These are phyloP conservation scores for Rhodeus uyekii DNA, from an alignment of 2,797 vertebrate genomes.

Conservation along the genomic window DNA sequence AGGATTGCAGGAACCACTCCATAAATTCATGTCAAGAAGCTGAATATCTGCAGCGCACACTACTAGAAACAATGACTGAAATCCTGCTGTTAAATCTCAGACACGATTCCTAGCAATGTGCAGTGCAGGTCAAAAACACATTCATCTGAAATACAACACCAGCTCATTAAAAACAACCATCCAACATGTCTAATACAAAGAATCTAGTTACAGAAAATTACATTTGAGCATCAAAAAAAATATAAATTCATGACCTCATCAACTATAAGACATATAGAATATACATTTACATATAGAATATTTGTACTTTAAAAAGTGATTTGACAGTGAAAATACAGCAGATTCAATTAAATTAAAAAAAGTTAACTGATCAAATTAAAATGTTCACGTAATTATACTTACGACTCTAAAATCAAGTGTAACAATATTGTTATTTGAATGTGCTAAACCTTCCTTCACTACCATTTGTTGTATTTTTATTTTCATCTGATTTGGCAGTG, in stretches of 20 bases:
- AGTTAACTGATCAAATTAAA: background rate
- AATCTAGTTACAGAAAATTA: background rate
- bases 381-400: no score
- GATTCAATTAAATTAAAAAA: background rate
- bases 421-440: no score
- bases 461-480: background rate
- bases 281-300: no score
- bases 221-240: background rate
- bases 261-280: no score
- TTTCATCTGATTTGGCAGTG: background rate
- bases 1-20: background rate
- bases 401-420: no score
- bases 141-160: no score
- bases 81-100: conserved; percentile 73
- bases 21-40: background rate
- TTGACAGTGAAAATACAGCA: background rate
- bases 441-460: background rate
- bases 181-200: no score
- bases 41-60: conserved; percentile 72
- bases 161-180: no score
- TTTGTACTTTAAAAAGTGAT: background rate
- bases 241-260: no score
- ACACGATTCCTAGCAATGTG: conserved; percentile 80
- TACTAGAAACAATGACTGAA: conserved; percentile 90
- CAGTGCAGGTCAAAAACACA: conserved; percentile 59